Evolutionary conservation across 2,113 vertebrate genomes (phyloP).

Genomic region (Herpetotheres cachinnans): DNA sequence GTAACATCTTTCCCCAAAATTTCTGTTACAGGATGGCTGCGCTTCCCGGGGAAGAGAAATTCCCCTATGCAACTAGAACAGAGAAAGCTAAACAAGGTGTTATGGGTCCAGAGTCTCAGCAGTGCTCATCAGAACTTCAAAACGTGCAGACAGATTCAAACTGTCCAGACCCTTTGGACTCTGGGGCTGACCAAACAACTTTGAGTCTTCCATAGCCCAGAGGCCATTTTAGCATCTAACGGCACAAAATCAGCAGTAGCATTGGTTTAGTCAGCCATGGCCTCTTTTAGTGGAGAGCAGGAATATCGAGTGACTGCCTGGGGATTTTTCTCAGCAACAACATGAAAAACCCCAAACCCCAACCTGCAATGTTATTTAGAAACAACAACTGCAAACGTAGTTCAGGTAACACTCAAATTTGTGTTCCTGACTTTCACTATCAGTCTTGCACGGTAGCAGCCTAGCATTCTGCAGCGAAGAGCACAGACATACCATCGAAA

Average conservation of each 20-base stretch:
- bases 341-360: neutral
- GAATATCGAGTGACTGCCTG: fast-evolving
- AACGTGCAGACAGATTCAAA: neutral
- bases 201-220: neutral
- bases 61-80: neutral
- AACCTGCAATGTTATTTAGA: neutral
- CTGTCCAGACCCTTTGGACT: neutral
- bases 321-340: neutral
- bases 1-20: neutral
- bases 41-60: neutral
- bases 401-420: neutral
- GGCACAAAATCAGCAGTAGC: neutral
- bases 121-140: neutral
- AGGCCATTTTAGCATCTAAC: neutral
- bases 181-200: neutral
- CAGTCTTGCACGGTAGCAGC: neutral
- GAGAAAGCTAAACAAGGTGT: neutral
- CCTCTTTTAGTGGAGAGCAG: neutral
- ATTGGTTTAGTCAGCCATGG: neutral
- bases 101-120: neutral
- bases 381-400: neutral
- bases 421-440: neutral
- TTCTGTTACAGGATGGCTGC: neutral
- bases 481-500: neutral
- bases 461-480: neutral